Base-by-base conservation (phyloP, 2,888 invertebrate genomes). In the Cinara cedri region DNA sequence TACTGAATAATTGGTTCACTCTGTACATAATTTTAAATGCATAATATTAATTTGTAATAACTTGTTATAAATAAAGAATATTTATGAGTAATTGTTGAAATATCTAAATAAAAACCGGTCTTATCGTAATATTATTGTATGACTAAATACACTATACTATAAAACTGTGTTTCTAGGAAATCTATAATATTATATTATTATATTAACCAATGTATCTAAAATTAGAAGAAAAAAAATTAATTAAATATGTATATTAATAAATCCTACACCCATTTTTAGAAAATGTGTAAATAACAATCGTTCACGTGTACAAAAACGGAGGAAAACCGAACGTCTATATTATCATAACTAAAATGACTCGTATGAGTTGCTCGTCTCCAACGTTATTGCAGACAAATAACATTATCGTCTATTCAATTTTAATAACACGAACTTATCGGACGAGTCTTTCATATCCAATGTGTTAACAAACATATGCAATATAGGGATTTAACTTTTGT, bases 71-170 rank as follows among this genome's bases (percentile, higher is more conserved):
- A n/a, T n/a, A n/a, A n/a, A n/a, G n/a, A n/a, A n/a, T n/a, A n/a
- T 24, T 24, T n/a, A 57, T 57, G 11, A 26, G 24, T 10, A 11
- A 60, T 62, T 62, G 62, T 3, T n/a, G 10, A 62, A 62, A 34
- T 62, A 62, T 62, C 62, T 34, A 62, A 62, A 34, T 34, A 62
- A 26, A 34, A 62, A 62, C 62, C n/a, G 26, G 62, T 62, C 16
- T 34, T 62, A 62, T 62, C 62, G 26, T 60, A 26, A 24, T 60
- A 60, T 60, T 57, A 60, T 60, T 26, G 57, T 21, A 60, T 60
- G 14, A 60, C 57, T 14, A 60, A 60, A 60, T 60, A 60, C 24
- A 24, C n/a, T n/a, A n/a, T n/a, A n/a, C n/a, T n/a, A n/a, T n/a
- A n/a, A n/a, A n/a, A n/a, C 14, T 26, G 16, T 60, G 60, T 60